phyloP scores from a whole-genome alignment of 64 coral and sea anemone genomes.

The Pachyseris speciosa region DNA sequence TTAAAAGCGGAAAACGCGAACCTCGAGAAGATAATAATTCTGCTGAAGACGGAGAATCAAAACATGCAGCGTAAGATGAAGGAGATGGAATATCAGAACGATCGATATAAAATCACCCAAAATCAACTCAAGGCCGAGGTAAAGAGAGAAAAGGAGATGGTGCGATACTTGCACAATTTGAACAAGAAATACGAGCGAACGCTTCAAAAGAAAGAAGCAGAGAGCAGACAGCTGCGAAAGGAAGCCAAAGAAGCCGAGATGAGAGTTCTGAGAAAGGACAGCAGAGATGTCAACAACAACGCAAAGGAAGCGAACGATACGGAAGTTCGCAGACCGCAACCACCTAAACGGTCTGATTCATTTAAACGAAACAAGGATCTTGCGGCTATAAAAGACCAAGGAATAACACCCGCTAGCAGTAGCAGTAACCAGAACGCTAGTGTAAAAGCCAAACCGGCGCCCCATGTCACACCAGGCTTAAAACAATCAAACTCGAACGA shows the following conservation, averaged over 20 bases:
- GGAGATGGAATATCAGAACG: slow-evolving; percentile 93
- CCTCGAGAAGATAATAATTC: slow-evolving; percentile 93
- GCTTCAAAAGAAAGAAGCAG: slow-evolving; percentile 92
- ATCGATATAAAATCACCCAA: slow-evolving; percentile 92
- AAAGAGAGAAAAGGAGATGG: slow-evolving; percentile 92
- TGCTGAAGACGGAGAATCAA: slow-evolving; percentile 90
- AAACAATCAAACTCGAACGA: slow-evolving; percentile 74
- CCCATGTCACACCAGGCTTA: slow-evolving; percentile 18
- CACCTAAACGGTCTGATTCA: slow-evolving; percentile 90
- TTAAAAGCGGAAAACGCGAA: slow-evolving; percentile 96
- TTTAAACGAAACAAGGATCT: slow-evolving; percentile 81
- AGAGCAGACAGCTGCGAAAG: slow-evolving; percentile 66
- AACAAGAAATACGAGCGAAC: slow-evolving; percentile 95
- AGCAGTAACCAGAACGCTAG: background rate
- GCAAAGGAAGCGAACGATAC: background rate
- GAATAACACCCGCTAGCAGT: background rate
- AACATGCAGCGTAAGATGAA: slow-evolving; percentile 87
- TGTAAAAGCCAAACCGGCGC: slow-evolving; percentile 31
- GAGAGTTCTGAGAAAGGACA: background rate
- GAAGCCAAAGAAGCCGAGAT: slow-evolving; percentile 77
- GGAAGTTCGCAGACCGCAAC: slow-evolving; percentile 63
- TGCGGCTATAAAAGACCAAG: slow-evolving; percentile 46
- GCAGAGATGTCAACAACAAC: slow-evolving; percentile 38
- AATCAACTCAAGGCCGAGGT: slow-evolving; percentile 87
- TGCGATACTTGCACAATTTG: slow-evolving; percentile 77